Evolutionary conservation across 2,113 vertebrate genomes (phyloP), one percentile per base, ranked within the genome.

Genomic region (Cettia cetti): DNA sequence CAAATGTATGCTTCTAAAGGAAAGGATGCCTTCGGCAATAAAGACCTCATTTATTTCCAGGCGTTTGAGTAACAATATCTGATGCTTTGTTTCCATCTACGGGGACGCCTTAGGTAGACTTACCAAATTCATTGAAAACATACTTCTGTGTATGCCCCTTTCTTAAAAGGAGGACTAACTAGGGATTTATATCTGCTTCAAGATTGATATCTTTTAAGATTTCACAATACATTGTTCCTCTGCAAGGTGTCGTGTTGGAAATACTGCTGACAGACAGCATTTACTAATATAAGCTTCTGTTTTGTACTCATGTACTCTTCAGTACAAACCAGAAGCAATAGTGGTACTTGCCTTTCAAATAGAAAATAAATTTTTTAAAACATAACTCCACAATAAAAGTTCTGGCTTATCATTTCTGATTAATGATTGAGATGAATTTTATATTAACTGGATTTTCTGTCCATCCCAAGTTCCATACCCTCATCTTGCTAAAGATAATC

Each of bases 401-500:
- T 70, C 15, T 53, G 26, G 9, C 3, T 85, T 3, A 71, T 7
- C 1, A 37, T 54, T 85, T 82, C 23, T 60, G 8, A 72, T 37
- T 37, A 74, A 66, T 35, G 22, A 37, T 61, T 74, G 6, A 54
- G 37, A 7, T 89, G 2, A 66, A 10, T 61, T 86, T 90, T 49
- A 4, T n/a, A 72, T 35, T 79, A 69, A 57, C 20, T 44, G 26
- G 10, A 42, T 75, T 76, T 82, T 49, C 20, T 72, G 27, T 49
- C 28, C 40, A 45, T 57, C 15, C 6, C 23, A 69, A 15, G 17
- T 61, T 65, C 31, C 18, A 57, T 18, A n/a, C 6, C 21, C 11
- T 97, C 96, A 98, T 98, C 98, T 98, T 99, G 95, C 97, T 98
- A 9, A 98, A 98, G 15, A 15, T 7, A 45, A 28, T 52, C 11